Evolutionary conservation across 2,888 invertebrate species (phyloP).

Genomic region (Pyrrhia umbra): DNA sequence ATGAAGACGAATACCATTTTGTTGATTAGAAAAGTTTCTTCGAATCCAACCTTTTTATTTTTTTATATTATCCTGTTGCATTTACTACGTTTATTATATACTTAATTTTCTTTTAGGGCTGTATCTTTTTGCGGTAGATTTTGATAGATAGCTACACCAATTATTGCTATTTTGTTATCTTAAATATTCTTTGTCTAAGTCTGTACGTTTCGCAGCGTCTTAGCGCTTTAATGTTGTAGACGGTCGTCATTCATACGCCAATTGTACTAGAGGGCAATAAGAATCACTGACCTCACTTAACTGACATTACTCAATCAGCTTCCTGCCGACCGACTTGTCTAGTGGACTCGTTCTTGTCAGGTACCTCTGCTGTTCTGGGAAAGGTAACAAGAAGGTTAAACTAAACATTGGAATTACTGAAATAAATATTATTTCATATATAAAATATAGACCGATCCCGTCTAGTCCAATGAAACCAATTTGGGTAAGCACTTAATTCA

Average conservation of each 20-base stretch:
- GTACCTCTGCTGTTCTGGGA: constrained; percentile 12
- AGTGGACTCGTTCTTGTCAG: constrained; percentile 41
- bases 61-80: too few species aligned
- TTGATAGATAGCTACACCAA: too few species aligned
- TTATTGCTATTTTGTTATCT: neutral
- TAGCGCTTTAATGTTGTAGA: constrained; percentile 37
- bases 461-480: too few species aligned
- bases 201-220: neutral
- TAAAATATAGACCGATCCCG: too few species aligned
- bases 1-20: neutral
- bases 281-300: constrained; percentile 83
- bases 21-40: neutral
- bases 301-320: constrained; percentile 77
- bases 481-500: neutral
- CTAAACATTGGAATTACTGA: neutral
- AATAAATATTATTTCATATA: too few species aligned
- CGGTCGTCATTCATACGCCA: constrained; percentile 62
- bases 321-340: constrained; percentile 64
- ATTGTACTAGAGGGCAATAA: constrained; percentile 73
- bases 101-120: too few species aligned
- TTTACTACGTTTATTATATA: too few species aligned
- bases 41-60: too few species aligned
- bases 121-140: too few species aligned
- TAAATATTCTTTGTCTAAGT: neutral
- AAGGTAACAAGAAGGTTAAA: constrained; percentile 6